Evolutionary conservation across 1,140 invertebrate genomes (phyloP).

Genomic region (Zophobas atratus): DNA sequence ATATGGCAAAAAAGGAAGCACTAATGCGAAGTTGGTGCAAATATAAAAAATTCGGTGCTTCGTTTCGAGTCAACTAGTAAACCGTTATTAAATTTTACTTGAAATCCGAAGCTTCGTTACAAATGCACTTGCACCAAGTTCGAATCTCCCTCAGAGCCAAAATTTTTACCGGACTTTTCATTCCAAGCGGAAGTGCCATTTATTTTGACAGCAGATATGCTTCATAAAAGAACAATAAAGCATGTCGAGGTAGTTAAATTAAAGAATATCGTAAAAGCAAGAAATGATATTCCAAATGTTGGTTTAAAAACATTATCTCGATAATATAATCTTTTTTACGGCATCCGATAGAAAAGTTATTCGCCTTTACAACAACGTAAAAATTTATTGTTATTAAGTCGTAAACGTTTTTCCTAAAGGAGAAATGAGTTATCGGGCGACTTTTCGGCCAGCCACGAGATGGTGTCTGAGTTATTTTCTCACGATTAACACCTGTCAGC

Average conservation of each 20-base stretch:
- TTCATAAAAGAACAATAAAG: too few relatives aligned
- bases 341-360: conserved; percentile 19
- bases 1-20: too few relatives aligned
- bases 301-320: conserved; percentile 18
- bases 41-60: too few relatives aligned
- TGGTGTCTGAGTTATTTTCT: not conserved
- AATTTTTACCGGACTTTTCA: too few relatives aligned
- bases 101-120: too few relatives aligned
- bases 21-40: too few relatives aligned
- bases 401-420: conserved; percentile 8
- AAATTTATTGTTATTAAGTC: conserved; percentile 19
- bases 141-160: too few relatives aligned
- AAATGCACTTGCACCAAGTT: too few relatives aligned
- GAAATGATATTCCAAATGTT: not conserved
- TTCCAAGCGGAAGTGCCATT: too few relatives aligned
- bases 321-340: conserved; percentile 26
- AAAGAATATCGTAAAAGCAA: conserved; percentile 7
- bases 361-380: conserved; percentile 17
- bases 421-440: conserved; percentile 19
- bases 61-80: too few relatives aligned
- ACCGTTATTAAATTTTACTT: too few relatives aligned
- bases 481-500: conserved; percentile 11
- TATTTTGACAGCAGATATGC: too few relatives aligned
- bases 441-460: not conserved
- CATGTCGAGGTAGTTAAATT: not conserved